These are phyloP conservation scores for Synanthedon andrenaeformis DNA, from an alignment of 2,888 invertebrate genomes.

Conservation along the genomic window DNA sequence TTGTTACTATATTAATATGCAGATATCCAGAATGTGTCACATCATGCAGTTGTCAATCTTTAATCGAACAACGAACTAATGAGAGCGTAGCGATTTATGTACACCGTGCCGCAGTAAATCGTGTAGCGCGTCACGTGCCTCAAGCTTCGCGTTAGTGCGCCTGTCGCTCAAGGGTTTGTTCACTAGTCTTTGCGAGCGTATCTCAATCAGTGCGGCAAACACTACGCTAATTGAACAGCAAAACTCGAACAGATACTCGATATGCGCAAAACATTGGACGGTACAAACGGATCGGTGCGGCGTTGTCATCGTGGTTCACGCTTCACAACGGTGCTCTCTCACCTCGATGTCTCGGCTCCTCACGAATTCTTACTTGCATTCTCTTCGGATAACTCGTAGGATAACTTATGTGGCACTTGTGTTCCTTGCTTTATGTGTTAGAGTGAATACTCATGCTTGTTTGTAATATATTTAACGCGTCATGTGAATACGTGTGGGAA, in stretches of 20 bases:
- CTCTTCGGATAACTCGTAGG: constrained; percentile 7
- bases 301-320: constrained; percentile 15
- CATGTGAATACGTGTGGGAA: constrained; percentile 18
- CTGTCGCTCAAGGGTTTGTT: constrained; percentile 53
- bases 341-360: constrained; percentile 7
- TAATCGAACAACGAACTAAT: constrained; percentile 51
- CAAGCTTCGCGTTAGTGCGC: constrained; percentile 53
- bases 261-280: constrained; percentile 51
- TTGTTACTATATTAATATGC: constrained; percentile 43
- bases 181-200: constrained; percentile 50
- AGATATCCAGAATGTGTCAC: constrained; percentile 51
- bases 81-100: constrained; percentile 52
- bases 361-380: constrained; percentile 9
- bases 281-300: constrained; percentile 46
- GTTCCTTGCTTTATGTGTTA: constrained; percentile 17
- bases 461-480: constrained; percentile 13
- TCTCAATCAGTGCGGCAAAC: constrained; percentile 57
- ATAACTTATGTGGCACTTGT: constrained; percentile 1
- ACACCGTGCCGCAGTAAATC: constrained; percentile 45
- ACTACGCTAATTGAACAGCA: constrained; percentile 66
- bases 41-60: constrained; percentile 53
- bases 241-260: constrained; percentile 61
- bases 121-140: constrained; percentile 39
- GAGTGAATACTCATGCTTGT: constrained; percentile 20
- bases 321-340: constrained; percentile 9